phyloP scores from a whole-genome alignment of 2,888 invertebrate genomes.

The Globia sparganii region DNA sequence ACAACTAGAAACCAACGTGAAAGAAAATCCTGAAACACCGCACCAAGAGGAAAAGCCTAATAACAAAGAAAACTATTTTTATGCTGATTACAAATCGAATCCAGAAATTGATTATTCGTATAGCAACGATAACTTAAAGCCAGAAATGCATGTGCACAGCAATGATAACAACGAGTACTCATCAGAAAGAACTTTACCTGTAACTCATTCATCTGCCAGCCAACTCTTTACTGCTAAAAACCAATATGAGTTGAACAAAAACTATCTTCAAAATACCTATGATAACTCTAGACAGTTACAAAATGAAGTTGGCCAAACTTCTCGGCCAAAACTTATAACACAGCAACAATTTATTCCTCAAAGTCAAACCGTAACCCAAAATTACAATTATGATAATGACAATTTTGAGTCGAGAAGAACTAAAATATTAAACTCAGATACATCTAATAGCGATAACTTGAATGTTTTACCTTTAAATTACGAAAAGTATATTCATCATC shows the following conservation, averaged over 20 bases:
- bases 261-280: constrained; percentile 8
- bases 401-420: constrained; percentile 74
- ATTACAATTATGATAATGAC: constrained; percentile 78
- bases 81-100: constrained; percentile 50
- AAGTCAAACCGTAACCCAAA: constrained; percentile 79
- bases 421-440: constrained; percentile 62
- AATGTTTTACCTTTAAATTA: constrained; percentile 63
- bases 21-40: constrained; percentile 56
- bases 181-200: constrained; percentile 38
- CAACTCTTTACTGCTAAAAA: constrained; percentile 28
- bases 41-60: constrained; percentile 40
- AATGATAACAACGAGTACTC: constrained; percentile 44
- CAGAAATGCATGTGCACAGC: constrained; percentile 26
- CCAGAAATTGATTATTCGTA: constrained; percentile 43
- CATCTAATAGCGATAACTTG: constrained; percentile 44
- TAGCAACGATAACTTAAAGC: constrained; percentile 43
- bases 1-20: constrained; percentile 73
- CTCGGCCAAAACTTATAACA: constrained; percentile 75
- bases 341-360: constrained; percentile 76
- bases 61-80: constrained; percentile 44
- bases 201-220: constrained; percentile 26
- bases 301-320: constrained; percentile 47
- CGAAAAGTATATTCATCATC: constrained; percentile 49
- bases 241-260: constrained; percentile 25
- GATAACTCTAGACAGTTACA: constrained; percentile 26